Base-by-base conservation (phyloP, 2,797 vertebrate genomes). In the Tadarida brasiliensis region DNA sequence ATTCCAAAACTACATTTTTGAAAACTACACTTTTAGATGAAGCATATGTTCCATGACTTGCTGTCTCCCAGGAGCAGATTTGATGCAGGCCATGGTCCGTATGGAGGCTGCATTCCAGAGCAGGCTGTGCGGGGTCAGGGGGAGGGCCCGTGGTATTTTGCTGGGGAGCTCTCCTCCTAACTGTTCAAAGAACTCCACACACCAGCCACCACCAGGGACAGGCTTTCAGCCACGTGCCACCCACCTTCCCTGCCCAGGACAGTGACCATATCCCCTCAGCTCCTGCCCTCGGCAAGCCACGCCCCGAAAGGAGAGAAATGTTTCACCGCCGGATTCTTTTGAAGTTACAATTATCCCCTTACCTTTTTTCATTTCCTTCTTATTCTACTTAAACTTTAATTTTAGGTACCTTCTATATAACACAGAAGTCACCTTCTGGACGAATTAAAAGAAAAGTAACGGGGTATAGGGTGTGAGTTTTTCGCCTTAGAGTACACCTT, bases 111-210 rank as follows among this genome's bases (percentile, higher is more conserved):
- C 83, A 77, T 96, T 95, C 87, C 56, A n/a, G 97, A 96, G 95
- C 97, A 97, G 98, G 97, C 97, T 96, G 96, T 49, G 86, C 9
- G 35, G 11, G 97, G 97, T 98, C 97, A 97, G 97, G 95, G 70
- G 85, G 92, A 91, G 91, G 97, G 98, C 98, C 97, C 96, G 95
- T 97, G 97, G 98, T 96, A 97, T 98, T 98, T 98, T 73, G 87
- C 96, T 0, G 78, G 97, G 95, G 95, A 96, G 97, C 93, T 98
- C 97, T 95, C 76, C 97, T 98, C 97, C 97, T 96, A 94, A 98
- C 97, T 98, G 95, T 97, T 97, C 97, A 98, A 98, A 98, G 97
- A 98, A 98, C 97, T 98, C 98, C 98, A 98, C 97, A 97, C 96
- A 97, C 97, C 98, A 98, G 98, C 96, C 98, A 98, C 98, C 97